Conservation (phyloP, 2,888 invertebrate genomes). For the Ommatoiulus sabulosus region DNA sequence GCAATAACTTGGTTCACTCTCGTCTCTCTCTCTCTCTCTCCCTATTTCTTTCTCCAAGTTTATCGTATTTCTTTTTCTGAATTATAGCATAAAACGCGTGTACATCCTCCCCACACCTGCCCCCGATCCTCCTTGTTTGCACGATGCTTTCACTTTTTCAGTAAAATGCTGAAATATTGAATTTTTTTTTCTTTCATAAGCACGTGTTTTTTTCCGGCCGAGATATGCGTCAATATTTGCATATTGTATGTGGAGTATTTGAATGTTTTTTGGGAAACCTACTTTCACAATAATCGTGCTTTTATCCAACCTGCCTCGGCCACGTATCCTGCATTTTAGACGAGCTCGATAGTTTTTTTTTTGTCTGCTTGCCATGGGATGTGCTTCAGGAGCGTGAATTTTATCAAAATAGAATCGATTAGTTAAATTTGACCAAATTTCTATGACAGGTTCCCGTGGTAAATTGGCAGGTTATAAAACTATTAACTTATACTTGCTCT, state of each 20-base stretch:
- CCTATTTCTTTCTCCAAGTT: neutral
- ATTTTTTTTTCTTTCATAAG: neutral
- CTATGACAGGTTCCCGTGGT: no score
- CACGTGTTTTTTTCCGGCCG: neutral
- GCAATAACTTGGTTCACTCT: conserved; percentile 24
- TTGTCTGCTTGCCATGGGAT: no score
- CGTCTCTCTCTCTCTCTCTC: neutral
- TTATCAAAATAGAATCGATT: no score
- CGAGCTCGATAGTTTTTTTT: no score
- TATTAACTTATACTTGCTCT: no score
- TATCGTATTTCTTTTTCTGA: conserved; percentile 18
- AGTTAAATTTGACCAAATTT: no score
- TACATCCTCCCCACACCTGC: conserved; percentile 43
- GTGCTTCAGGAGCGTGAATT: no score
- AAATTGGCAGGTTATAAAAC: no score
- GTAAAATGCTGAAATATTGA: neutral
- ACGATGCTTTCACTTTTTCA: neutral
- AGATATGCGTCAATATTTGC: neutral
- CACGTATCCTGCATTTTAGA: no score
- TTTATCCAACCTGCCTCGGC: no score
- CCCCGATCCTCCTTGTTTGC: conserved; percentile 1
- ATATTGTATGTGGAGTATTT: neutral
- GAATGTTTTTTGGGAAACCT: neutral
- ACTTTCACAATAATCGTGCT: no score
- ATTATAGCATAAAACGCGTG: neutral